Evolutionary conservation across 2,888 invertebrate species (phyloP).

Genomic region (Geotrupes spiniger): DNA sequence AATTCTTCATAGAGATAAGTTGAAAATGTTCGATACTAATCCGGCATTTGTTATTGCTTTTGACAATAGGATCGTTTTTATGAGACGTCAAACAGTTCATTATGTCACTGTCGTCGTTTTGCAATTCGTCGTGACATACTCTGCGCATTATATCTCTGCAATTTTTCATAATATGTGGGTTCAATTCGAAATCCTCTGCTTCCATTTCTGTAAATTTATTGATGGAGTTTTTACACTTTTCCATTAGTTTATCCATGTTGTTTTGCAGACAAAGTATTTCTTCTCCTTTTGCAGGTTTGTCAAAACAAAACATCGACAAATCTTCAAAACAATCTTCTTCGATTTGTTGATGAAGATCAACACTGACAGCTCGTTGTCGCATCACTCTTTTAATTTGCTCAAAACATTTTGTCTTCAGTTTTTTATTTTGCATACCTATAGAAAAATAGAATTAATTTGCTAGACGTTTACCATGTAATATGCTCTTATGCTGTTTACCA

Average conservation of each 20-base stretch:
- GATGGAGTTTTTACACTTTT: constrained; percentile 73
- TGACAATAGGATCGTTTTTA: constrained; percentile 83
- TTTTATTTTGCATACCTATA: constrained; percentile 61
- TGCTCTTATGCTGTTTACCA: too few relatives aligned
- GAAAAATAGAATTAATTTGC: constrained; percentile 51
- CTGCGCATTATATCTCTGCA: constrained; percentile 78
- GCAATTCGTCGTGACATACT: constrained; percentile 68
- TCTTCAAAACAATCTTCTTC: constrained; percentile 88
- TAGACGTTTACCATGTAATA: background rate
- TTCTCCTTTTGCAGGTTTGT: constrained; percentile 81
- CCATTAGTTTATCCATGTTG: constrained; percentile 66
- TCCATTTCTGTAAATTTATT: constrained; percentile 86
- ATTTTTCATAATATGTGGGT: constrained; percentile 79
- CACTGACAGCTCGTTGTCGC: constrained; percentile 87
- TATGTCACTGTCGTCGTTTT: constrained; percentile 80
- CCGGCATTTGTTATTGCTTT: constrained; percentile 77
- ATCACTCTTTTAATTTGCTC: constrained; percentile 88
- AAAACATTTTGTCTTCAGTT: constrained; percentile 60
- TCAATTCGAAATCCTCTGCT: constrained; percentile 84
- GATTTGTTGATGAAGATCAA: constrained; percentile 91
- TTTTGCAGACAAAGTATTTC: constrained; percentile 93
- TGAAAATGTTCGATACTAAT: constrained; percentile 97
- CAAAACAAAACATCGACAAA: constrained; percentile 77
- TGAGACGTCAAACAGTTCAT: constrained; percentile 92
- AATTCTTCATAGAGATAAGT: constrained; percentile 88